A percentile compares a stretch with the other conserved stretches of the same genome.
Conservation (phyloP, 2,797 vertebrate genomes). For the Crax fasciolata region DNA sequence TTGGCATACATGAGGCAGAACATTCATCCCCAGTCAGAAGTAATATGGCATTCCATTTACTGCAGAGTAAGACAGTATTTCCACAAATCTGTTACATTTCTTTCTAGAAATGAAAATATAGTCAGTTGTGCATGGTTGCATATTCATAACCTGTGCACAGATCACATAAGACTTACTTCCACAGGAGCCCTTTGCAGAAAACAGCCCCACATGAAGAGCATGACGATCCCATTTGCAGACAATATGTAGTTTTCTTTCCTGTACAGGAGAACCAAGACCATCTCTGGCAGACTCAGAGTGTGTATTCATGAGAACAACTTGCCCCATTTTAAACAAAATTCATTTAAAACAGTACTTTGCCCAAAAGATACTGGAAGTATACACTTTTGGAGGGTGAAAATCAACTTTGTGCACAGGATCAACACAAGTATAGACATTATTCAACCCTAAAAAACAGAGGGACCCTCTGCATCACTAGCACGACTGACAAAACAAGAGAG, state of each 20-base stretch:
- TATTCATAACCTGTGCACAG: background rate
- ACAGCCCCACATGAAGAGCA: background rate
- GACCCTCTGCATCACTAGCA: background rate
- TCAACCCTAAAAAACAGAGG: background rate
- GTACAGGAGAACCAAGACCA: background rate
- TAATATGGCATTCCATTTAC: background rate
- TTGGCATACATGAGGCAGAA: background rate
- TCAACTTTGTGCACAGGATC: background rate
- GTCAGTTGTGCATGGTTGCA: background rate
- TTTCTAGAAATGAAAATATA: background rate
- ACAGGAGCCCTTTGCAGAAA: background rate
- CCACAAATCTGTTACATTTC: background rate
- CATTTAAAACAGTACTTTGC: background rate
- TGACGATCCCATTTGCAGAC: background rate
- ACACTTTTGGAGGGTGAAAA: background rate
- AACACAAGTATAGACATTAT: background rate
- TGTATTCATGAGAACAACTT: background rate
- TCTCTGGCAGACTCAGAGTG: background rate
- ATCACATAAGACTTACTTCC: background rate
- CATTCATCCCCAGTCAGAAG: background rate
- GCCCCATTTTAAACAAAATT: background rate
- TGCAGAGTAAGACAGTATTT: background rate
- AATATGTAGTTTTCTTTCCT: background rate
- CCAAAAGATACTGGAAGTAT: background rate
- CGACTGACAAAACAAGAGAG: background rate